These are phyloP conservation scores for Drosophila pseudotalamancana DNA, from an alignment of 2,888 invertebrate species.

Conservation along the genomic window DNA sequence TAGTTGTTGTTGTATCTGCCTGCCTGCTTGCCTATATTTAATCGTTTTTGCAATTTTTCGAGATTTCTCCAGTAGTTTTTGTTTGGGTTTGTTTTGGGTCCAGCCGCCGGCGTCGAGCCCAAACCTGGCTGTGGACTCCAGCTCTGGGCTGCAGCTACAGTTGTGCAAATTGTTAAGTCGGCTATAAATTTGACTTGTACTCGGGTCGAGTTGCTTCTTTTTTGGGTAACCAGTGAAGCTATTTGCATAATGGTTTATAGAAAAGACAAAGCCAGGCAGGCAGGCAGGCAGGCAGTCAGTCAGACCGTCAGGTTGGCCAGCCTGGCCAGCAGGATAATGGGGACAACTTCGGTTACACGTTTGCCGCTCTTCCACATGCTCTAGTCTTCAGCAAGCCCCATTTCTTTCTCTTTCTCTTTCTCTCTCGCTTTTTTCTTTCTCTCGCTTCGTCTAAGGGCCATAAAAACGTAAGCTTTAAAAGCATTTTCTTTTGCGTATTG, in stretches of 20 bases:
- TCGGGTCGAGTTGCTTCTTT: conserved; percentile 43
- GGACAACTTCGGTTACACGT: conserved; percentile 32
- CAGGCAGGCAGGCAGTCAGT: not conserved
- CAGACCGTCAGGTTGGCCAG: not conserved
- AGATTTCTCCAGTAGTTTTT: conserved; percentile 65
- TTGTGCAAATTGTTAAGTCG: conserved; percentile 81
- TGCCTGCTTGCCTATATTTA: conserved; percentile 67
- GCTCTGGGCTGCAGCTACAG: conserved; percentile 24
- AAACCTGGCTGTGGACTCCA: conserved; percentile 10
- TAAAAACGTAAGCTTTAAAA: conserved; percentile 55
- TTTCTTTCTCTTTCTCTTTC: not conserved
- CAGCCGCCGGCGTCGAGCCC: conserved; percentile 1
- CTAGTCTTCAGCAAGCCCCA: not conserved
- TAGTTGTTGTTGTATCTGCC: conserved; percentile 17
- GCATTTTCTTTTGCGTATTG: conserved; percentile 37
- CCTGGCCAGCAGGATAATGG: conserved; percentile 16
- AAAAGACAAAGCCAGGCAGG: conserved; percentile 65
- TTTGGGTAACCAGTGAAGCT: conserved; percentile 58
- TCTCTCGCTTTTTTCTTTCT: not conserved
- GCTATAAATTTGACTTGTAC: conserved; percentile 82
- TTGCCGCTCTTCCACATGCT: conserved; percentile 4
- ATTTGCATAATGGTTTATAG: conserved; percentile 80
- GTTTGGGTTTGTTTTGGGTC: conserved; percentile 36
- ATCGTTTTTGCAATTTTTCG: conserved; percentile 72
- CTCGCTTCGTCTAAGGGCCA: conserved; percentile 6